A percentile compares a stretch with the other conserved stretches of the same genome.
Conservation (phyloP, 2,113 vertebrate genomes). For the Tetrao urogallus region DNA sequence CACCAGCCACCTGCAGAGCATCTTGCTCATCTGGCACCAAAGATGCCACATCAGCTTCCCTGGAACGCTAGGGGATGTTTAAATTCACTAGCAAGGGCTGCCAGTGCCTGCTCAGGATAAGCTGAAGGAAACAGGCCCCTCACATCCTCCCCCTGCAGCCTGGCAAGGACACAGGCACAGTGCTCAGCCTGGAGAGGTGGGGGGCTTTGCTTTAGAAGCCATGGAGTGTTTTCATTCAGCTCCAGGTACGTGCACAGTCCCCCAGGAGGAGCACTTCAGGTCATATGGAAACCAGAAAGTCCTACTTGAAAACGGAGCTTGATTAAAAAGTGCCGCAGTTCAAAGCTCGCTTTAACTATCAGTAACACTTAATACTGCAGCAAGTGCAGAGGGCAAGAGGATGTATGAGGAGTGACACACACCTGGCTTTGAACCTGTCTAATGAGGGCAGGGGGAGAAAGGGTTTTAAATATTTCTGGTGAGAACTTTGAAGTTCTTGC, state of each 20-base stretch:
- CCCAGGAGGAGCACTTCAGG: constrained; percentile 63
- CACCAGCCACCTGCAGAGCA: background rate
- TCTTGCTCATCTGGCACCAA: background rate
- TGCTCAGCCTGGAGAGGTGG: constrained; percentile 19
- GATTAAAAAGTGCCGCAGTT: constrained; percentile 63
- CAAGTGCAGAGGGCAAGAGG: constrained; percentile 40
- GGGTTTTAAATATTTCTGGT: background rate
- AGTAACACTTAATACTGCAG: constrained; percentile 50
- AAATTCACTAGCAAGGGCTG: background rate
- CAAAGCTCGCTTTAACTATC: constrained; percentile 25
- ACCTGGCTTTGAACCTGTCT: constrained; percentile 44
- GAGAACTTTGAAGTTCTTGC: background rate
- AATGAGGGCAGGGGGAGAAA: background rate
- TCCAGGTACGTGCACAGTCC: constrained; percentile 48
- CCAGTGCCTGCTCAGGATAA: background rate
- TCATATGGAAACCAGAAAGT: constrained; percentile 57
- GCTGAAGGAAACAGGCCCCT: background rate
- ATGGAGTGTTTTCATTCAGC: constrained; percentile 46
- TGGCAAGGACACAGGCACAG: background rate
- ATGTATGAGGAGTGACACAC: background rate
- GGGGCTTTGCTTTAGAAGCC: constrained; percentile 40
- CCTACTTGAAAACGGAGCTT: constrained; percentile 66
- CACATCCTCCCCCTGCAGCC: too few species aligned
- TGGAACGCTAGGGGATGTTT: background rate
- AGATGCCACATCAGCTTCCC: background rate